Conservation (phyloP, 1,140 invertebrate species). For the Trichonephila inaurata region DNA sequence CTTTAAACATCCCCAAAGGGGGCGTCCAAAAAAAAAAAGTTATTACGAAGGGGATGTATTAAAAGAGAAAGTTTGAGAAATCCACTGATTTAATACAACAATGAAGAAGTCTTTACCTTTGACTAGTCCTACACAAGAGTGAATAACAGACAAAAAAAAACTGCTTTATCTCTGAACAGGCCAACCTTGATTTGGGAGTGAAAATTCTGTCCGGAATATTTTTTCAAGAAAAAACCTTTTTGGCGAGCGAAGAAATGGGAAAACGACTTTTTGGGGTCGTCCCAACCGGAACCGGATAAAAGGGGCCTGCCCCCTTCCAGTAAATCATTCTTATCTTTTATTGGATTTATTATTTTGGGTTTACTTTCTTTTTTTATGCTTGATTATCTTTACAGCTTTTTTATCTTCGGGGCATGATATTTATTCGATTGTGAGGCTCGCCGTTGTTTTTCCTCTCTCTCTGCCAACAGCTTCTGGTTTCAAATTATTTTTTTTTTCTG, state of each 20-base stretch:
- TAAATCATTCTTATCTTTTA: conserved; percentile 16
- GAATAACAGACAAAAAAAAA: neutral
- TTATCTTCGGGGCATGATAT: neutral
- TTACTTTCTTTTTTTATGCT: neutral
- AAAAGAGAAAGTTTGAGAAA: neutral
- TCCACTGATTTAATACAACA: neutral
- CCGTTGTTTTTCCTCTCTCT: neutral
- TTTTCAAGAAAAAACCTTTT: neutral
- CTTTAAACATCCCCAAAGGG: no score
- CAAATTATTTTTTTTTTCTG: no score
- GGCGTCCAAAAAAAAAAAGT: no score
- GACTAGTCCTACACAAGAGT: neutral
- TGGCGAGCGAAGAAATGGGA: neutral
- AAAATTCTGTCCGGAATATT: conserved; percentile 3
- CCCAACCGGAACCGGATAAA: conserved; percentile 3
- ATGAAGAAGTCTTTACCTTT: neutral
- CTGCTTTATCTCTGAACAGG: neutral
- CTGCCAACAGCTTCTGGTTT: neutral
- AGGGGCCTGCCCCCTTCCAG: neutral
- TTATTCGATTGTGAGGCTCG: neutral
- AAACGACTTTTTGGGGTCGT: neutral
- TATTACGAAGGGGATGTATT: no score
- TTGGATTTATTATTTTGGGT: neutral
- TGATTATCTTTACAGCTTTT: conserved; percentile 2
- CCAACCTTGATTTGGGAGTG: neutral